Base-by-base conservation (phyloP, 2,797 vertebrate species). In the Protosalanx chinensis region DNA sequence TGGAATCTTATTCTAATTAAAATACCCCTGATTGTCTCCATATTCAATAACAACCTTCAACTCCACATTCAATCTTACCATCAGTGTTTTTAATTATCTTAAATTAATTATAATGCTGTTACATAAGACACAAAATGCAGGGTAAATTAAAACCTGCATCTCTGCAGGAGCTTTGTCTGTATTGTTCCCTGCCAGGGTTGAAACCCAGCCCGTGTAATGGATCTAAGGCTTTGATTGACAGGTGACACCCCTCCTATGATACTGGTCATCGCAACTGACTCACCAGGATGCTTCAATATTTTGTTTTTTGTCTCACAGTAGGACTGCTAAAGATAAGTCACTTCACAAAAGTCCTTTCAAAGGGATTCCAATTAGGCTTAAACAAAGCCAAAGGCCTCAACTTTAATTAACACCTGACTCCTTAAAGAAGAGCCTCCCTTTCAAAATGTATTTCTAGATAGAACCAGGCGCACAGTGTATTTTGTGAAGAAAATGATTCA, bases 231-330 rank as follows among this genome's bases (percentile, higher is more conserved):
- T 20, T 49, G 41, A 66, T 27, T 66, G 41, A 66, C 64, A 66
- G 62, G 32, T 33, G 33, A 32, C 3, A 6, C 13, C 35, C 35
- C 64, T 53, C 23, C 23, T 20, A 49, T 7, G 63, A 35, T 6
- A 15, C 71, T 18, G 23, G 23, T 51, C 64, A 70, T 41, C 51
- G 32, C 15, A 58, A 49, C 68, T 20, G 23, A 59, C 62, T 20
- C 61, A 41, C 68, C 29, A 2, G 71, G 6, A 20, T 83, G 72
- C 74, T 72, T 46, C 70, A 70, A 72, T 79, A 79, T 87, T 81
- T 84, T 64, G 68, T 77, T 69, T 68, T 64, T 13, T 46, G 10
- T 46, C 41, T 46, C 41, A 46, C 8, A 46, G 41, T 13, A 13
- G 10, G 41, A 46, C 41, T 46, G 10, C 13, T 46, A 46, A 46